Conservation (phyloP, 2,797 vertebrate species). For the Adelosebastes latens region DNA sequence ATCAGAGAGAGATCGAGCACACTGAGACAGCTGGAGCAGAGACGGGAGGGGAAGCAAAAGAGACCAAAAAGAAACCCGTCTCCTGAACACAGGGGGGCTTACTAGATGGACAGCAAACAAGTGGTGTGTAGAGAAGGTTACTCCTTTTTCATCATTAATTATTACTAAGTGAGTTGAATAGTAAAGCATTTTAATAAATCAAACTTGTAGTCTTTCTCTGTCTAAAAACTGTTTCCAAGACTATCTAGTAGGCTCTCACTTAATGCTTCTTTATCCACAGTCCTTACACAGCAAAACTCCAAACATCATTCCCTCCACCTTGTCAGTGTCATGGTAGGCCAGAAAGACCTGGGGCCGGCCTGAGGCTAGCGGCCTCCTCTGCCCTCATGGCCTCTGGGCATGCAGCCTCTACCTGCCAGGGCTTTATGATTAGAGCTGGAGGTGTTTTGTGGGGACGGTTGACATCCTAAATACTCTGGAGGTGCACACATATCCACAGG, state of each 20-base stretch:
- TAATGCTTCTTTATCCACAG: constrained; percentile 1
- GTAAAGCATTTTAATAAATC: background rate
- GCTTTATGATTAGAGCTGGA: constrained; percentile 70
- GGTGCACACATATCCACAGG: constrained; percentile 8
- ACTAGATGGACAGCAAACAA: background rate
- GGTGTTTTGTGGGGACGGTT: constrained; percentile 58
- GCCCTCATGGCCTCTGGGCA: constrained; percentile 71
- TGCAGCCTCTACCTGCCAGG: constrained; percentile 64
- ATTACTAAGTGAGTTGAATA: background rate
- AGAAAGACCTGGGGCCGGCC: constrained; percentile 69
- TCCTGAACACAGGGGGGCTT: constrained; percentile 9
- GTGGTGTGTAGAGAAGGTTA: background rate
- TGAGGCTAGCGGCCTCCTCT: constrained; percentile 70
- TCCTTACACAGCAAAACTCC: constrained; percentile 1
- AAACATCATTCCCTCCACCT: constrained; percentile 46
- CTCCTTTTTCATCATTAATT: background rate
- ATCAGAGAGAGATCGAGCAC: constrained; percentile 32
- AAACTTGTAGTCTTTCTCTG: background rate
- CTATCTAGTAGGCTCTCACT: background rate
- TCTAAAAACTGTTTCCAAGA: background rate
- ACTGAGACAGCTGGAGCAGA: constrained; percentile 21
- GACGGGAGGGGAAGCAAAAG: constrained; percentile 5
- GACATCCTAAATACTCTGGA: constrained; percentile 58
- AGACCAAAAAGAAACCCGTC: constrained; percentile 20
- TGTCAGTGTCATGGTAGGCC: constrained; percentile 71